These are phyloP conservation scores for Harpagifer antarcticus DNA, from an alignment of 2,797 vertebrate genomes.

Conservation along the genomic window DNA sequence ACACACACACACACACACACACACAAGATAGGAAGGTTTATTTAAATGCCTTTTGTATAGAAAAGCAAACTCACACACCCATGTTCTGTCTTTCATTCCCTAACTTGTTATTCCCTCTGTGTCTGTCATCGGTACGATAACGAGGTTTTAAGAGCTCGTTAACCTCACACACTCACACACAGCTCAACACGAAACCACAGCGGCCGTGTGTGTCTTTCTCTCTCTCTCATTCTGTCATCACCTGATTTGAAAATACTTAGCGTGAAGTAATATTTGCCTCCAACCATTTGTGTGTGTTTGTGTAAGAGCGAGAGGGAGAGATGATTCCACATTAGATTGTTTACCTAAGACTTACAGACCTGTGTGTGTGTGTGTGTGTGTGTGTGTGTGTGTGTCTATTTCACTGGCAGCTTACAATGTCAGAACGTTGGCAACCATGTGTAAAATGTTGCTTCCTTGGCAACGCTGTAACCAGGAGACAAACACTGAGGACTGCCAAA, in stretches of 20 bases:
- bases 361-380: conserved; percentile 2
- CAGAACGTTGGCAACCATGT: conserved; percentile 42
- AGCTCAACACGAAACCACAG: conserved; percentile 69
- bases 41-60: conserved; percentile 59
- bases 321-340: conserved; percentile 54
- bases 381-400: conserved; percentile 9
- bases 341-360: conserved; percentile 56
- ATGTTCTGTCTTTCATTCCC: conserved; percentile 45
- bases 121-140: conserved; percentile 68
- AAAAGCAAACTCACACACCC: conserved; percentile 61
- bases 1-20: background rate
- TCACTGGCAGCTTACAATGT: conserved; percentile 32
- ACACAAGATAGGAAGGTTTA: conserved; percentile 39
- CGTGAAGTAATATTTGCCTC: conserved; percentile 72
- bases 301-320: conserved; percentile 48
- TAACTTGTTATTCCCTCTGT: conserved; percentile 35
- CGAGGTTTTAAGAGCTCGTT: conserved; percentile 65
- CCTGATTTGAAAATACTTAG: conserved; percentile 76
- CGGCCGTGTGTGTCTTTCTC: conserved; percentile 30
- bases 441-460: conserved; percentile 60
- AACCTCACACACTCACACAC: conserved; percentile 60
- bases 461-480: conserved; percentile 53
- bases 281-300: conserved; percentile 60
- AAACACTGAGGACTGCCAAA: conserved; percentile 55
- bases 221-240: conserved; percentile 64